Percentiles rank a stretch among this genome's conserved stretches.
phyloP scores from a whole-genome alignment of 30 jellyfish, hydroid and myxozoan species.

The Cassiopea xamachana region DNA sequence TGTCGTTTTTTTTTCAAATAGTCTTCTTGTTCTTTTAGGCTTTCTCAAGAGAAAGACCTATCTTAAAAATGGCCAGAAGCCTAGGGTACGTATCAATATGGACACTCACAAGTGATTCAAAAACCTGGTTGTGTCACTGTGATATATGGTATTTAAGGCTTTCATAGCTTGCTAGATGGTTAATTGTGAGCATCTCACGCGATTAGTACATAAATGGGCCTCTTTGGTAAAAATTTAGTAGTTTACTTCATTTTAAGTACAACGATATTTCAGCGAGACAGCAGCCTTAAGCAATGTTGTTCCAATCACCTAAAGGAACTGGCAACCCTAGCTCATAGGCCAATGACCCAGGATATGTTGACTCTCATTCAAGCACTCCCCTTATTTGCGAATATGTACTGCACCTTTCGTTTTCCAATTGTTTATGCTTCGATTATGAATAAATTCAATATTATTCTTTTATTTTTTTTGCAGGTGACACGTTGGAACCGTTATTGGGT shows the following conservation, averaged over 20 bases:
- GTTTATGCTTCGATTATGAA: neutral
- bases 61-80: slow-evolving; percentile 81
- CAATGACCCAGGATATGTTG: too few species aligned
- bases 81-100: slow-evolving; percentile 74
- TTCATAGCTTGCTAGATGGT: too few species aligned
- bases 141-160: neutral
- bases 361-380: too few species aligned
- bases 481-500: slow-evolving; percentile 98
- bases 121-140: neutral
- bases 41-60: slow-evolving; percentile 90
- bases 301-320: too few species aligned
- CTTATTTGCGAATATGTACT: too few species aligned
- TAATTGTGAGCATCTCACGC: too few species aligned
- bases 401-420: neutral
- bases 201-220: too few species aligned
- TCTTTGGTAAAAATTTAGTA: too few species aligned
- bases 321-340: too few species aligned
- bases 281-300: too few species aligned
- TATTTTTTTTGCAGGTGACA: slow-evolving; percentile 71
- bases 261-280: too few species aligned
- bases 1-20: neutral
- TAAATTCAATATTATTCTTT: neutral
- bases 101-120: neutral
- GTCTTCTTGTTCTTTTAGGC: slow-evolving; percentile 49
- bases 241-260: too few species aligned